These are phyloP conservation scores for Hyposoter dolosus DNA, from an alignment of 2,888 invertebrate species.

Conservation along the genomic window DNA sequence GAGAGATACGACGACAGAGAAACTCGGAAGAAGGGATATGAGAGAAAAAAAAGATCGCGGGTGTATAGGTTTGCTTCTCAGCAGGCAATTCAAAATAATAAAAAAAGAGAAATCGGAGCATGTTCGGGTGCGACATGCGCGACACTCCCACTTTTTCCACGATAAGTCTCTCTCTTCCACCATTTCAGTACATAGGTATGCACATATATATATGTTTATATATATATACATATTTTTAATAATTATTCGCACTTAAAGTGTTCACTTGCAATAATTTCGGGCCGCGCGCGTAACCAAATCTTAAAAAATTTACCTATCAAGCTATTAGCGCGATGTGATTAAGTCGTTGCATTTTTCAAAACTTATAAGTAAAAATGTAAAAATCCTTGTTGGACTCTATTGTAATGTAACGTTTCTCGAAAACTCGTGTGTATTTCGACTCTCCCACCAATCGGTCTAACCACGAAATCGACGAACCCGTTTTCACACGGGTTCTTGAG, in stretches of 20 bases:
- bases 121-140: slow-evolving; percentile 71
- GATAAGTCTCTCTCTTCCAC: slow-evolving; percentile 60
- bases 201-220: not conserved
- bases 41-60: slow-evolving; percentile 56
- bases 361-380: slow-evolving; percentile 60
- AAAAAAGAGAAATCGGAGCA: slow-evolving; percentile 59
- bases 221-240: slow-evolving; percentile 41
- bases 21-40: slow-evolving; percentile 32
- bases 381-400: slow-evolving; percentile 14
- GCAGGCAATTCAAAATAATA: slow-evolving; percentile 26
- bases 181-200: slow-evolving; percentile 30
- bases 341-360: not conserved
- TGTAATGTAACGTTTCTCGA: slow-evolving; percentile 57
- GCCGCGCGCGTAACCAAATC: slow-evolving; percentile 5
- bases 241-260: slow-evolving; percentile 64
- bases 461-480: slow-evolving; percentile 60
- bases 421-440: slow-evolving; percentile 70
- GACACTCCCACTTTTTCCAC: slow-evolving; percentile 76
- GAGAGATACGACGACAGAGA: slow-evolving; percentile 1
- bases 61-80: slow-evolving; percentile 42
- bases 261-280: slow-evolving; percentile 55
- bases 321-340: not conserved
- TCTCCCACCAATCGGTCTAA: slow-evolving; percentile 57
- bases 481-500: slow-evolving; percentile 50
- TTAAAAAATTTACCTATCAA: slow-evolving; percentile 8